Conservation (phyloP, 2,888 invertebrate species). For the Axea sp. region DNA sequence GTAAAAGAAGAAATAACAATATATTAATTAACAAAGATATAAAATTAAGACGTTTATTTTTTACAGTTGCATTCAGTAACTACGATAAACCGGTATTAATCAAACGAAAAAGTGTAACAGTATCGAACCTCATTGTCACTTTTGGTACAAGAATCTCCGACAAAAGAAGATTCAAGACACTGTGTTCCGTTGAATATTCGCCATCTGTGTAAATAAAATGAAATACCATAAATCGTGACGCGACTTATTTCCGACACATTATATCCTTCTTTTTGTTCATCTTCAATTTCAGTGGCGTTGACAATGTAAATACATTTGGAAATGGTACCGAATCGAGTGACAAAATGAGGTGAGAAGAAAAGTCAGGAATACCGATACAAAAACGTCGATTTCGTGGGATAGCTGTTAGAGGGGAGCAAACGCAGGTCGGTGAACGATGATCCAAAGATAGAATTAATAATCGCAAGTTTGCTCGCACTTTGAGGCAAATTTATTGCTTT, state of each 20-base stretch:
- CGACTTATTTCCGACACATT: not conserved
- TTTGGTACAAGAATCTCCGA: conserved; percentile 6
- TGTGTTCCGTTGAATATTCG: conserved; percentile 42
- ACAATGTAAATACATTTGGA: conserved; percentile 49
- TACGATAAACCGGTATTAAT: no score
- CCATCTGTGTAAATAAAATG: conserved; percentile 51
- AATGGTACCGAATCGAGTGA: conserved; percentile 2
- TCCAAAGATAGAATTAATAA: conserved; percentile 22
- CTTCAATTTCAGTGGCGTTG: conserved; percentile 33
- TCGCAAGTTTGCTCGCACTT: conserved; percentile 1
- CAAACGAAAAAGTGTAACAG: no score
- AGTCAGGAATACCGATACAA: conserved; percentile 1
- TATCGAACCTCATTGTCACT: conserved; percentile 15
- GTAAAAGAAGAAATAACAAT: no score
- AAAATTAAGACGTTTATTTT: no score
- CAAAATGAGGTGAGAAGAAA: conserved; percentile 8
- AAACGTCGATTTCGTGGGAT: conserved; percentile 20
- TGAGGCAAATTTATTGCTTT: conserved; percentile 14
- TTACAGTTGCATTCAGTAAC: no score
- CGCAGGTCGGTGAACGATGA: not conserved
- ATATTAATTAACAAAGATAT: no score
- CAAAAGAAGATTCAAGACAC: conserved; percentile 21
- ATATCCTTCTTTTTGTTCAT: conserved; percentile 17
- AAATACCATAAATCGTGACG: conserved; percentile 35
- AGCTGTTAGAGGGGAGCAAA: conserved; percentile 6